Base-by-base conservation (phyloP, 2,888 invertebrate genomes). In the Tetrapedia diversipes region DNA sequence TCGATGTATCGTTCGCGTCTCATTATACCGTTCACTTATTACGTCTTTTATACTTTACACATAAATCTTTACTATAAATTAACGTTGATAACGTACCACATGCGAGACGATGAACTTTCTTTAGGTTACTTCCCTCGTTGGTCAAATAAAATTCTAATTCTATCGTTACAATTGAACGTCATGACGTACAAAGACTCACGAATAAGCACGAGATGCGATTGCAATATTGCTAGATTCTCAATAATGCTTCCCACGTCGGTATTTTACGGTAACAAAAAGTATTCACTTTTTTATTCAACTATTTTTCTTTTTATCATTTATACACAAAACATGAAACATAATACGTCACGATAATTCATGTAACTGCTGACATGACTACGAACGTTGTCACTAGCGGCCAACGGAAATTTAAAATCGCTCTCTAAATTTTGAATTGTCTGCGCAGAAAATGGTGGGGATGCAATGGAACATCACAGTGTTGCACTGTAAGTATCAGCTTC, bases 401-500 rank as follows among this genome's bases (percentile, higher is more conserved):
- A 54, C 32, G 10, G 37, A 64, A 65, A 37, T 66, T 75, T 60
- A 34, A 74, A 70, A 63, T 56, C 60, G 34, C 57, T 53, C 47
- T 71, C 47, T 65, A 22, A 60, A 66, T 63, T 72, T 75, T 72
- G 72, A 72, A 65, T 75, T 45, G 57, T 49, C 57, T 53, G 70
- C 66, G 63, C 56, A 64, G 54, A 49, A 51, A 47, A 16, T 32
- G 51, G 63, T 43, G 61, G 72, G 66, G 24, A 45, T 11, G 16
- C 24, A 39, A 53, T n/a, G 22, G 14, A 39, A 4, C 41, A 11
- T 24, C 32, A 16, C 47, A 47, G 66, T 76, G 65, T 74, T 83
- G 77, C 61, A 83, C 85, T 82, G n/a, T n/a, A 86, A 85, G 87
- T 87, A 86, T 83, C 83, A 79, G 65, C 72, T 65, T 70, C 60